Evolutionary conservation across 2,113 vertebrate species (phyloP), one percentile per base, ranked within the genome.

Genomic region (Tinamus guttatus): DNA sequence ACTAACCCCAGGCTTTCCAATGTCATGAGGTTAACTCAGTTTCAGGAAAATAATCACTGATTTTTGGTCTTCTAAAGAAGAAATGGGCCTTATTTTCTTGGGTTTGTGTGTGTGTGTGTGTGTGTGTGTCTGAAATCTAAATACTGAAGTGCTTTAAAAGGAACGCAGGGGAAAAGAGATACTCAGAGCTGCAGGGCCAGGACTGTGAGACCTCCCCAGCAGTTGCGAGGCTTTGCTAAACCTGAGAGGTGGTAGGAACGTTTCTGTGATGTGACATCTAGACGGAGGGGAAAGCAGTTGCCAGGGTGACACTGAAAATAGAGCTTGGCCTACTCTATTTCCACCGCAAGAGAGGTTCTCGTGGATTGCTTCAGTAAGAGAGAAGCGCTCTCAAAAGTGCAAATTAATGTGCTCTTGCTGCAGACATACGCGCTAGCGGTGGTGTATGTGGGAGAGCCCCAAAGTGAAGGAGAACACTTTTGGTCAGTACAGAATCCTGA

Each of bases 241-340:
- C 51, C 38, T 60, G 65, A 84, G 73, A 93, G 69, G 77, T 90
- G 93, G 27, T 69, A 93, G 81, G 82, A 84, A 32, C 1, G 0
- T 56, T 82, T 90, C 80, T 90, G 15, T 79, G 89, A 84, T 64
- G 74, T 89, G 89, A 93, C 90, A 92, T 89, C 85, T 76, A 90
- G 36, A 81, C 38, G 65, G 85, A 95, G 47, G 64, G 58, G 73
- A 94, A 86, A 78, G 64, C 0, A 3, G 94, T 95, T 95, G 73
- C 94, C 80, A 86, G 83, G 80, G 90, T 90, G 92, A 95, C 70
- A 81, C 32, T 76, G 93, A 92, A 93, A 94, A 68, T 14, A 60
- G 69, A 92, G 65, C 60, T 64, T 85, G 76, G 83, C 8, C 76
- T 81, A 28, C 79, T 91, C 67, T 1, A 1, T 51, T 90, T 85